Evolutionary conservation across 1,140 invertebrate species (phyloP).

Genomic region (Chironomus striatipennis): DNA sequence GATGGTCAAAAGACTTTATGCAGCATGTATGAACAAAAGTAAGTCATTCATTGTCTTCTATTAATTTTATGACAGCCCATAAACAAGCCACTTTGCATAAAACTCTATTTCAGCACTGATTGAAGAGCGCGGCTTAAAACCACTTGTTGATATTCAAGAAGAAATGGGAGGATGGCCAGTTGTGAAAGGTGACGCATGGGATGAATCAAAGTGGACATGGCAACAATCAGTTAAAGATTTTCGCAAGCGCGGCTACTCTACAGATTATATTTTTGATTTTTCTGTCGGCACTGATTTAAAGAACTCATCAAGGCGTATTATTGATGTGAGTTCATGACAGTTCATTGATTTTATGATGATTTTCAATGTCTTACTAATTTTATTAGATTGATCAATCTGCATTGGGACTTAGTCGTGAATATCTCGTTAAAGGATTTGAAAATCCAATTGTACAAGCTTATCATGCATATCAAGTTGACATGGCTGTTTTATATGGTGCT

Average conservation of each 20-base stretch:
- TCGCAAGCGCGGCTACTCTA: constrained; percentile 67
- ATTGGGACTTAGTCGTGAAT: constrained; percentile 80
- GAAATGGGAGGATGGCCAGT: constrained; percentile 87
- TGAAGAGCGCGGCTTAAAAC: constrained; percentile 60
- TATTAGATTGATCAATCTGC: constrained; percentile 90
- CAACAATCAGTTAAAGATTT: constrained; percentile 73
- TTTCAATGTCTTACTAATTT: constrained; percentile 27
- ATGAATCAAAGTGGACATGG: constrained; percentile 64
- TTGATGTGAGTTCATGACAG: constrained; percentile 54
- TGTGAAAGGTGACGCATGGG: constrained; percentile 67
- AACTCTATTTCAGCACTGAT: constrained; percentile 51
- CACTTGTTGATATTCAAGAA: constrained; percentile 59
- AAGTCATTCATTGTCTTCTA: constrained; percentile 42
- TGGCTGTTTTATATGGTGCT: constrained; percentile 80
- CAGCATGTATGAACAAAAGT: constrained; percentile 80
- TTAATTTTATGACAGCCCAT: neutral
- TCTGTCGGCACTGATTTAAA: constrained; percentile 84
- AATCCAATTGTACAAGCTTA: constrained; percentile 73
- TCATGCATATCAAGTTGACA: constrained; percentile 76
- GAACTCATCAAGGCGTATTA: constrained; percentile 74
- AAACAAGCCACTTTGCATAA: constrained; percentile 15
- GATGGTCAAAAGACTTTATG: constrained; percentile 68
- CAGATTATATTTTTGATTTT: constrained; percentile 89
- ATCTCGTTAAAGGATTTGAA: constrained; percentile 71
- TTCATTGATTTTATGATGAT: neutral